Conservation (phyloP, 2,888 invertebrate species). For the Autographa gamma region DNA sequence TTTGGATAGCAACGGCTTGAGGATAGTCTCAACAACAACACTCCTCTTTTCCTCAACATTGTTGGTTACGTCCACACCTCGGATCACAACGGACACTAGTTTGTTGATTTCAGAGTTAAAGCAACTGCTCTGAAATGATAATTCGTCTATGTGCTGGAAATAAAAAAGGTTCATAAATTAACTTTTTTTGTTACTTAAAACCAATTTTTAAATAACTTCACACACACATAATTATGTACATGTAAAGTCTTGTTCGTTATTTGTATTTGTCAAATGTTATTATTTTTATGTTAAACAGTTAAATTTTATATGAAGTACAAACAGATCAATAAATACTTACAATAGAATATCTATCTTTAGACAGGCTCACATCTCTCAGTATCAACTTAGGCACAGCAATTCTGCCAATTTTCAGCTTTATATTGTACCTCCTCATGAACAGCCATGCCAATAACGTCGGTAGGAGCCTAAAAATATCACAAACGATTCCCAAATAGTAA, state of each 20-base stretch:
- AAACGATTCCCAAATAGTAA: constrained; percentile 62
- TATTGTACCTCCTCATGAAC: constrained; percentile 93
- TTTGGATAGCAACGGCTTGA: constrained; percentile 85
- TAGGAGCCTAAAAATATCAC: constrained; percentile 90
- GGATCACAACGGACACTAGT: constrained; percentile 94
- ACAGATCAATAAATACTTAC: constrained; percentile 84
- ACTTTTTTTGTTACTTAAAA: too few relatives aligned
- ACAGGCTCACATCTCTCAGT: constrained; percentile 93
- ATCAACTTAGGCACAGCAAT: constrained; percentile 94
- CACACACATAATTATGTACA: not conserved
- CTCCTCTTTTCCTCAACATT: constrained; percentile 89
- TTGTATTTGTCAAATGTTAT: not conserved
- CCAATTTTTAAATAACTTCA: too few relatives aligned
- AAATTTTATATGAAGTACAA: not conserved
- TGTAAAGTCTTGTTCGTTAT: not conserved
- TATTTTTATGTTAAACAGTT: not conserved
- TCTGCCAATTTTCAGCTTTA: constrained; percentile 94
- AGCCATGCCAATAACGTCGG: constrained; percentile 94
- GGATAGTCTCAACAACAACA: constrained; percentile 82
- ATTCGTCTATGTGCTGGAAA: constrained; percentile 94
- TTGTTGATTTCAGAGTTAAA: constrained; percentile 96
- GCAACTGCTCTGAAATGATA: constrained; percentile 95
- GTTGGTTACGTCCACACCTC: constrained; percentile 94
- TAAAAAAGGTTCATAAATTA: not conserved
- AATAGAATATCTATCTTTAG: constrained; percentile 93